Percentiles rank a stretch among this genome's conserved stretches.
Evolutionary conservation across 2,113 vertebrate species (phyloP).

Genomic region (Lota lota): DNA sequence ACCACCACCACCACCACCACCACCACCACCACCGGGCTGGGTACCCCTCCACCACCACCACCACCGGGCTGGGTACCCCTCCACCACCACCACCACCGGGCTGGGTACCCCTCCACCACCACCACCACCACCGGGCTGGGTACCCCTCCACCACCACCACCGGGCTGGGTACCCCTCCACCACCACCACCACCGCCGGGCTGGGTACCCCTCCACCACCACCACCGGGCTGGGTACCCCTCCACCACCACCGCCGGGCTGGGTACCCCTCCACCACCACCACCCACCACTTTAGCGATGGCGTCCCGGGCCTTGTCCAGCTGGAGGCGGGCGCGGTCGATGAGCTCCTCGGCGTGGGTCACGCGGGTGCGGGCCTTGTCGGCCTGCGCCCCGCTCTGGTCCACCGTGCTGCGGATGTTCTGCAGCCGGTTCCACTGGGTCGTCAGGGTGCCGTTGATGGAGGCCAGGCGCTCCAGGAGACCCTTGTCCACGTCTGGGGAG

Average conservation of each 20-base stretch:
- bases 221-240: too few relatives aligned
- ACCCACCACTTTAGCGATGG: slow-evolving; percentile 87
- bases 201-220: too few relatives aligned
- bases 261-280: slow-evolving; percentile 19
- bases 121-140: too few relatives aligned
- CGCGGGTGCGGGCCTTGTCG: slow-evolving; percentile 76
- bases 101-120: too few relatives aligned
- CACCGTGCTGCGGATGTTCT: slow-evolving; percentile 85
- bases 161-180: too few relatives aligned
- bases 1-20: too few relatives aligned
- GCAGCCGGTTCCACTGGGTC: slow-evolving; percentile 87
- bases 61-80: too few relatives aligned
- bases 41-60: too few relatives aligned
- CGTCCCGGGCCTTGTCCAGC: slow-evolving; percentile 86
- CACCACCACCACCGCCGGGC: too few relatives aligned
- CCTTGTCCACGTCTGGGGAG: slow-evolving; percentile 82
- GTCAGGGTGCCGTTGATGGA: slow-evolving; percentile 84
- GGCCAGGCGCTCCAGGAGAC: slow-evolving; percentile 85
- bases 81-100: too few relatives aligned
- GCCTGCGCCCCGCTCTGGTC: slow-evolving; percentile 80
- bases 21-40: background rate
- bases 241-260: too few relatives aligned
- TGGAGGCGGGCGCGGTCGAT: slow-evolving; percentile 83
- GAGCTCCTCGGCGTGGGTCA: slow-evolving; percentile 79
- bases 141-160: too few relatives aligned